Percentiles rank a stretch among this genome's conserved stretches.
These are phyloP conservation scores for Albula glossodonta DNA, from an alignment of 2,113 vertebrate genomes.

Conservation along the genomic window DNA sequence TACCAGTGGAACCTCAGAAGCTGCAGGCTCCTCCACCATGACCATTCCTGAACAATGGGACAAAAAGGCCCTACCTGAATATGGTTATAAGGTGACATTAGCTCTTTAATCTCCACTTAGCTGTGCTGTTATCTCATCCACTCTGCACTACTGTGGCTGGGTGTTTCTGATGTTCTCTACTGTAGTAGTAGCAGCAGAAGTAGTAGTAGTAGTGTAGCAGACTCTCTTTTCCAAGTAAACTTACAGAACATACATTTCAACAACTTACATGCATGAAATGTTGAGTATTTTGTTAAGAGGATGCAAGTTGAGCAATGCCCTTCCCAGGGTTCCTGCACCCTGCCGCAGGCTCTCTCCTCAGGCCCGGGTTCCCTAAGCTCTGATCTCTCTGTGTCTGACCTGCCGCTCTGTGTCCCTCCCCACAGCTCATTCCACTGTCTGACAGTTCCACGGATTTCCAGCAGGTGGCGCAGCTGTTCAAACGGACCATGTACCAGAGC, in stretches of 20 bases:
- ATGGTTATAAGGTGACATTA: slow-evolving; percentile 77
- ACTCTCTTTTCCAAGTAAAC: no score
- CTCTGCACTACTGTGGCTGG: not conserved
- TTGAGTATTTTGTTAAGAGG: not conserved
- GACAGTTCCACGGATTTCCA: slow-evolving; percentile 53
- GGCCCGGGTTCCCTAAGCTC: no score
- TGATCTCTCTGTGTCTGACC: not conserved
- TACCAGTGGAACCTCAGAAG: slow-evolving; percentile 40
- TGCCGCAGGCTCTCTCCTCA: not conserved
- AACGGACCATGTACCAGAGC: slow-evolving; percentile 69
- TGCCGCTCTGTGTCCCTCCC: slow-evolving; percentile 24
- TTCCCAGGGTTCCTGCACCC: not conserved
- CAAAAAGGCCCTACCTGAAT: slow-evolving; percentile 68
- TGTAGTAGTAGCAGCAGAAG: no score
- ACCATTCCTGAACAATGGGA: slow-evolving; percentile 83
- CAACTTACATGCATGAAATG: not conserved
- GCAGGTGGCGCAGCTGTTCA: slow-evolving; percentile 64
- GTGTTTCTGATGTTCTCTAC: no score
- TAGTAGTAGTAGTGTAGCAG: no score
- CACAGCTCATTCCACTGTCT: slow-evolving; percentile 67
- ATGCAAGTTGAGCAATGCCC: not conserved
- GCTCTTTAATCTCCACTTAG: not conserved
- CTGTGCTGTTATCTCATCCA: not conserved
- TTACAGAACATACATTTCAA: no score
- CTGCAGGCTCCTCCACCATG: slow-evolving; percentile 43